Percentiles rank a stretch among this genome's conserved stretches.
These are phyloP conservation scores for Heliornis fulica DNA, from an alignment of 2,113 vertebrate species.

Conservation along the genomic window DNA sequence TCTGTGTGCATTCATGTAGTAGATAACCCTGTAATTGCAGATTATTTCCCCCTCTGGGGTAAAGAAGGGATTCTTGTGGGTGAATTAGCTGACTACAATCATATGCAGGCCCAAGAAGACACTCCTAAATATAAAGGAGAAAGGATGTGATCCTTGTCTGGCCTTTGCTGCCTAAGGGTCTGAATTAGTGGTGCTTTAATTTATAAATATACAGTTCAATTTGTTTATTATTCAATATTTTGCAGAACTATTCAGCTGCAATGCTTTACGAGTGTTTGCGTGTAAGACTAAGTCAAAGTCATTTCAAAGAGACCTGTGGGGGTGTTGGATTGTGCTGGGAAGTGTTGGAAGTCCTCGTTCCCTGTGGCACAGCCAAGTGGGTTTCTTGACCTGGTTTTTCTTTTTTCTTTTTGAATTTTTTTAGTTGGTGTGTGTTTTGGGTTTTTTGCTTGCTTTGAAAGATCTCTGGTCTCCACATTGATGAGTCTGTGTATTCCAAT, in stretches of 20 bases:
- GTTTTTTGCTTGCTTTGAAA: background rate
- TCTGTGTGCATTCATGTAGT: background rate
- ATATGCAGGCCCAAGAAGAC: background rate
- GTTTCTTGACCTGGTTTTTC: background rate
- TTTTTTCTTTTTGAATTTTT: background rate
- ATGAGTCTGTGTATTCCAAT: fast-evolving
- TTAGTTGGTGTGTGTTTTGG: background rate
- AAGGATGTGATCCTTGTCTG: background rate
- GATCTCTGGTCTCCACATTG: background rate
- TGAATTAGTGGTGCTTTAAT: background rate
- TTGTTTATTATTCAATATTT: background rate
- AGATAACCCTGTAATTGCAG: constrained; percentile 3
- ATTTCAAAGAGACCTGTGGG: background rate
- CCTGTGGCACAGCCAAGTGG: background rate
- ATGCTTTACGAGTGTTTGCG: background rate
- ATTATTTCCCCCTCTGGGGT: background rate
- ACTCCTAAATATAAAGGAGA: background rate
- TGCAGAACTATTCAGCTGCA: background rate
- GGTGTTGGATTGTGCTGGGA: background rate
- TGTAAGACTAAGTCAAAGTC: background rate
- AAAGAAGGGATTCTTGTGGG: background rate
- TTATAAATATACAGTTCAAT: background rate
- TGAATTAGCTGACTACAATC: background rate
- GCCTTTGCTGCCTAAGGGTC: background rate
- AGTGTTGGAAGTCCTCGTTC: background rate